Evolutionary conservation across 1,140 invertebrate species (phyloP).

Genomic region (Dinoponera quadriceps): DNA sequence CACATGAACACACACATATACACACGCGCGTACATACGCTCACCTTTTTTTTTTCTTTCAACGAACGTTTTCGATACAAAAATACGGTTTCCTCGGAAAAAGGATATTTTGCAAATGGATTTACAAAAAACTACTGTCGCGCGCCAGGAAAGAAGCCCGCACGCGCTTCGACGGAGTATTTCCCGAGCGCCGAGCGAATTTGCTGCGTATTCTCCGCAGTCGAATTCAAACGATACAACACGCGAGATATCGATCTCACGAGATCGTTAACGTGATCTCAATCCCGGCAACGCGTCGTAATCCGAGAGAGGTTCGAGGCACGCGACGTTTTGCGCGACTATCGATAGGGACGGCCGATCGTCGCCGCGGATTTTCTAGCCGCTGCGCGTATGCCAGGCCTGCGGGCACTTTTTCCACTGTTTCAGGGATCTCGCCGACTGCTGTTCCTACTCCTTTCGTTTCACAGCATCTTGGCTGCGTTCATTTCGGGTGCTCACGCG

Average conservation of each 20-base stretch:
- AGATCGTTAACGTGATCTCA: neutral
- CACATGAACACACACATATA: too few relatives aligned
- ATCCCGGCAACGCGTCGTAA: constrained; percentile 3
- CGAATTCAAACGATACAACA: neutral
- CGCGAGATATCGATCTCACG: neutral
- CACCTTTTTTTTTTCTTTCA: neutral
- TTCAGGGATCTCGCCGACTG: too few relatives aligned
- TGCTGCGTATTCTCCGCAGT: neutral
- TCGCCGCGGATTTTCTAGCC: too few relatives aligned
- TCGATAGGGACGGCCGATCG: neutral
- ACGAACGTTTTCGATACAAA: constrained; percentile 18
- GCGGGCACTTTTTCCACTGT: too few relatives aligned
- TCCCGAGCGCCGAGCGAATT: constrained; percentile 9
- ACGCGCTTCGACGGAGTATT: neutral
- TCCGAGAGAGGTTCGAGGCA: neutral
- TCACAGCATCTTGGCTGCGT: too few relatives aligned
- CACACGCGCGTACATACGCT: too few relatives aligned
- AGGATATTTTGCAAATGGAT: neutral
- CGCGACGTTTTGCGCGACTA: neutral
- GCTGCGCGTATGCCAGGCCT: too few relatives aligned
- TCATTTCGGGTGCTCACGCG: too few relatives aligned
- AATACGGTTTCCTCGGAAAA: constrained; percentile 7
- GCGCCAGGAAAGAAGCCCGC: neutral
- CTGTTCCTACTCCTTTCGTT: too few relatives aligned
- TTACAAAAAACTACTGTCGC: neutral